Evolutionary conservation across 2,888 invertebrate genomes (phyloP).

Genomic region (Xestia ashworthii): DNA sequence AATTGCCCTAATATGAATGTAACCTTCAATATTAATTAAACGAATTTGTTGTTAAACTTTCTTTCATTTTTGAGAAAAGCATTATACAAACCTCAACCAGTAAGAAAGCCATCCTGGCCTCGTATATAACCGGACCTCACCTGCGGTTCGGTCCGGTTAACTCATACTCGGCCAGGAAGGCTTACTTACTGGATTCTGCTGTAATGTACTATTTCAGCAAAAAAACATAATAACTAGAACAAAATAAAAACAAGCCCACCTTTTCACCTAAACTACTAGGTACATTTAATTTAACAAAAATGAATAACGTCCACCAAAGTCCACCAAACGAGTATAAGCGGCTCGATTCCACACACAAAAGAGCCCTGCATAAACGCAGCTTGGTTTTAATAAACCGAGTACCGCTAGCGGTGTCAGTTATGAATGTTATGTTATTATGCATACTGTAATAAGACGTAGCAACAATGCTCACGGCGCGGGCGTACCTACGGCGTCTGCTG

Average conservation of each 20-base stretch:
- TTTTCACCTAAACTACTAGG: conserved; percentile 15
- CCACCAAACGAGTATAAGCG: conserved; percentile 75
- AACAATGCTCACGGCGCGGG: conserved; percentile 72
- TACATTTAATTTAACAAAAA: conserved; percentile 65
- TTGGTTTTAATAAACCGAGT: conserved; percentile 81
- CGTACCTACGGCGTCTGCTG: conserved; percentile 73
- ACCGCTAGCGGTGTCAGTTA: conserved; percentile 78
- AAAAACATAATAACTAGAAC: conserved; percentile 2
- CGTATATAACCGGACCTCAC: too few species aligned
- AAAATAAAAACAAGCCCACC: not conserved
- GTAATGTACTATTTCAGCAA: too few species aligned
- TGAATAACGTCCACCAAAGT: conserved; percentile 71
- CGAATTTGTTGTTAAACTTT: too few species aligned
- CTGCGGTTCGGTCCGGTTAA: too few species aligned
- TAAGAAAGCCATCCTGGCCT: too few species aligned
- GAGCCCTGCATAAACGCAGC: conserved; percentile 73
- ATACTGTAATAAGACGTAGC: conserved; percentile 79
- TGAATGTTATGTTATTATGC: conserved; percentile 83
- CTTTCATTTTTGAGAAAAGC: too few species aligned
- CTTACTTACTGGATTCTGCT: too few species aligned
- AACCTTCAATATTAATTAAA: too few species aligned
- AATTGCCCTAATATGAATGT: too few species aligned
- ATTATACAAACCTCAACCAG: too few species aligned
- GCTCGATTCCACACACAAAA: conserved; percentile 80
- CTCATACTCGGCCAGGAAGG: too few species aligned